Base-by-base conservation (phyloP, 2,113 vertebrate genomes). In the Sylvietta virens region DNA sequence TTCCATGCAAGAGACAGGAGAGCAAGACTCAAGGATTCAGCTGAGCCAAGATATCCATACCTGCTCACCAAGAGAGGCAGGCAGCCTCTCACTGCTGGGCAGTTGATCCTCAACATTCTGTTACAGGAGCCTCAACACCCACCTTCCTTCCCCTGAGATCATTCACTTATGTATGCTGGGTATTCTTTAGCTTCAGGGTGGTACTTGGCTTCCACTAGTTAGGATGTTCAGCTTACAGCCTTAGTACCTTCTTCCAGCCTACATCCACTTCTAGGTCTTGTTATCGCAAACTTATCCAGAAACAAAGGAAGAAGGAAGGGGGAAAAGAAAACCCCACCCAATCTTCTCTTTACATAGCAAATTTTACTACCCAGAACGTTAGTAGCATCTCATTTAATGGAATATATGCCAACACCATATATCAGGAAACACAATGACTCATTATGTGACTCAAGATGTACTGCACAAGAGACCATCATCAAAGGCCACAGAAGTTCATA, bases 271-370 rank as follows among this genome's bases (percentile, higher is more conserved):
- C 70, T 2, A 48, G 48, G 60, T 10, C 40, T 53, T 54, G 56
- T 33, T 58, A 81, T 27, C 84, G 44, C 40, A 58, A 64, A 24
- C 12, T 13, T 40, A 54, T 10, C 9, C 35, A 51, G 27, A 54
- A 81, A 73, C 5, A 85, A 72, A 56, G 3, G 51, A 76, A 6
- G 15, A 58, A 71, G 9, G 28, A 31, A 48, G 23, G 6, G 20
- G 7, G 1, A 1, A 39, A 73, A 51, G 65, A 62, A 50, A 18
- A 1, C 1, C 10, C 20, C 35, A 42, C 6, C 15, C 16, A 31
- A 13, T 37, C 26, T 73, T 61, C 35, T 73, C 50, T 57, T 86
- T 57, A 50, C 6, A 58, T 3, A 74, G 53, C n/a, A 67, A 40
- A 87, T 67, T 78, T 67, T 62, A 89, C 70, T 56, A 64, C 30